Conservation (phyloP, 2,113 vertebrate species). For the Melanerpes formicivorus region DNA sequence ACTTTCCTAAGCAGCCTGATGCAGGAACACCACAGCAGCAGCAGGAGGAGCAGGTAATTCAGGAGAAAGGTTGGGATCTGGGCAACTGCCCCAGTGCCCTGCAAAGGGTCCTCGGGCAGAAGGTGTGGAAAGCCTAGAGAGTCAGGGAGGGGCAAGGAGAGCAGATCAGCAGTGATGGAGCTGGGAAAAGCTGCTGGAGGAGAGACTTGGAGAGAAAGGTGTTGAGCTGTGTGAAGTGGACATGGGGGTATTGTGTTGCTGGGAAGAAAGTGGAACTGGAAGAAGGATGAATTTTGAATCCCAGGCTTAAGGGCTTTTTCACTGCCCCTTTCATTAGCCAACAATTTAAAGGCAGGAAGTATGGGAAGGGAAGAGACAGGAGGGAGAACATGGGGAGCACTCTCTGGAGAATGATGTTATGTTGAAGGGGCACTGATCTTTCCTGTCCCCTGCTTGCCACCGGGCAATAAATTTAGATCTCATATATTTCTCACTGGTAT, state of each 20-base stretch:
- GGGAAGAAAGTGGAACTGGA: neutral
- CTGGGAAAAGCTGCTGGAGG: neutral
- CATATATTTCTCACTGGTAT: neutral
- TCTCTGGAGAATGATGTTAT: neutral
- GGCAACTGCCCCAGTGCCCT: neutral
- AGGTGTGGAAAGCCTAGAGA: neutral
- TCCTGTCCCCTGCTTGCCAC: neutral
- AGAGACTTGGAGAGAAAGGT: neutral
- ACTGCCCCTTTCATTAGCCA: neutral
- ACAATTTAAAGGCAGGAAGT: neutral
- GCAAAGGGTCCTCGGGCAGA: neutral
- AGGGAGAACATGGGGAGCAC: neutral
- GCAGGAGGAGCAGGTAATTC: neutral
- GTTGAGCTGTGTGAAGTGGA: neutral
- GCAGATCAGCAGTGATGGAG: neutral
- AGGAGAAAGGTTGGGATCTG: neutral
- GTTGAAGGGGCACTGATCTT: neutral
- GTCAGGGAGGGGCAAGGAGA: rapidly evolving
- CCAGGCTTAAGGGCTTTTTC: neutral
- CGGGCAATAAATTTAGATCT: neutral
- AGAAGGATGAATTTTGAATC: neutral
- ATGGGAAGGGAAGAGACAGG: too few species aligned
- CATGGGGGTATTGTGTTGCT: neutral
- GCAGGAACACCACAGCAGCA: neutral
- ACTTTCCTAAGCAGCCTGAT: conserved; percentile 57